Percentiles rank a stretch among this genome's conserved stretches.
Conservation (phyloP, 2,888 invertebrate genomes). For the Drosophila fulvimacula region DNA sequence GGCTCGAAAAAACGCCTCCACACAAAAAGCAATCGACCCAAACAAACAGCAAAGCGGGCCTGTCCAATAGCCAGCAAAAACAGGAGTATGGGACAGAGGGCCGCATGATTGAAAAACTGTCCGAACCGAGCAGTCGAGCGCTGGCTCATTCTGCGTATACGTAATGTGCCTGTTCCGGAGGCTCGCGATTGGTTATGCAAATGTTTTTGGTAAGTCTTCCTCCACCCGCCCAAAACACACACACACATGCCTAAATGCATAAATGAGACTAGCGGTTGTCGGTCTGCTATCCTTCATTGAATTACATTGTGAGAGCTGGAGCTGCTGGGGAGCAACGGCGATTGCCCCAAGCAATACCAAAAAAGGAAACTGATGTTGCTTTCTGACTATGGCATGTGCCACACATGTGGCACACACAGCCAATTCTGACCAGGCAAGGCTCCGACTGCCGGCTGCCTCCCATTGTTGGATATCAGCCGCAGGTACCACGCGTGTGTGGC, state of each 20-base stretch:
- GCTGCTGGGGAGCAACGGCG: not conserved
- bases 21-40: constrained; percentile 54
- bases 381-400: constrained; percentile 17
- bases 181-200: constrained; percentile 56
- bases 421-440: constrained; percentile 1
- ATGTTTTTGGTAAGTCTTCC: constrained; percentile 33
- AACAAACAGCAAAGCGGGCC: constrained; percentile 33
- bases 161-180: constrained; percentile 38
- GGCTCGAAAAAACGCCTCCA: constrained; percentile 35
- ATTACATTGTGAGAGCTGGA: constrained; percentile 28
- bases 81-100: not conserved
- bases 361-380: constrained; percentile 14
- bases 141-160: constrained; percentile 46
- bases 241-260: constrained; percentile 16
- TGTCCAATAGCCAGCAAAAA: not conserved
- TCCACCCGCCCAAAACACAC: constrained; percentile 4
- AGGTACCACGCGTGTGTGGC: not conserved
- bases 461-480: not conserved
- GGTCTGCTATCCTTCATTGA: constrained; percentile 50
- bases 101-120: constrained; percentile 52
- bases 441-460: not conserved
- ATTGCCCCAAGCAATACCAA: constrained; percentile 30
- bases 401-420: not conserved
- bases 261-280: too few species aligned
- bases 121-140: constrained; percentile 6